Percentiles rank a stretch among this genome's conserved stretches.
Conservation (phyloP, 2,888 invertebrate genomes). For the Orchesellides sinensis region DNA sequence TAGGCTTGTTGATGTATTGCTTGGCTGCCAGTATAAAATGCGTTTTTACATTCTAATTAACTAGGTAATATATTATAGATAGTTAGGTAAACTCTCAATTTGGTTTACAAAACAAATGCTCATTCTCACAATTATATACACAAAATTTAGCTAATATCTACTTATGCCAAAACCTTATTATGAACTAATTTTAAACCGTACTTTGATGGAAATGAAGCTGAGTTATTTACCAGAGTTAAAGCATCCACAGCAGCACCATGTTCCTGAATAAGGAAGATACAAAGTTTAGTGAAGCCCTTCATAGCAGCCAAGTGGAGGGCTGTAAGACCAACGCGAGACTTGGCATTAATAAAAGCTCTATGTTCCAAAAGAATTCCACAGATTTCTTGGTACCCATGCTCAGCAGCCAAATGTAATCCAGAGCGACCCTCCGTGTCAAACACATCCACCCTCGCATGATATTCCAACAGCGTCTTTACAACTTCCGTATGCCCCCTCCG, state of each 20-base stretch:
- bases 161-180: too few species aligned
- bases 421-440: conserved; percentile 98
- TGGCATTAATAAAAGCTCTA: conserved; percentile 99
- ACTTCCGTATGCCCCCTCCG: conserved; percentile 97
- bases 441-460: conserved; percentile 98
- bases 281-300: conserved; percentile 94
- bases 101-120: too few species aligned
- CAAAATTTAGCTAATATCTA: too few species aligned
- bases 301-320: conserved; percentile 97
- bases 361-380: conserved; percentile 92
- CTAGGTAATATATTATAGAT: too few species aligned
- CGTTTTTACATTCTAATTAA: too few species aligned
- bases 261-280: conserved; percentile 94
- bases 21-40: too few species aligned
- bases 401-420: conserved; percentile 79
- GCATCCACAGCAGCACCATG: conserved; percentile 98
- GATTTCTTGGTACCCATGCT: conserved; percentile 75
- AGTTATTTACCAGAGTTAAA: conserved; percentile 95
- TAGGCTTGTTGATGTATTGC: too few species aligned
- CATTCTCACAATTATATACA: too few species aligned
- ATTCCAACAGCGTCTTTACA: conserved; percentile 87
- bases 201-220: conserved; percentile 98
- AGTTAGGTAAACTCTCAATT: too few species aligned
- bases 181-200: too few species aligned
- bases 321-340: conserved; percentile 98